phyloP scores from a whole-genome alignment of 2,888 invertebrate genomes.

The Laothoe populi region DNA sequence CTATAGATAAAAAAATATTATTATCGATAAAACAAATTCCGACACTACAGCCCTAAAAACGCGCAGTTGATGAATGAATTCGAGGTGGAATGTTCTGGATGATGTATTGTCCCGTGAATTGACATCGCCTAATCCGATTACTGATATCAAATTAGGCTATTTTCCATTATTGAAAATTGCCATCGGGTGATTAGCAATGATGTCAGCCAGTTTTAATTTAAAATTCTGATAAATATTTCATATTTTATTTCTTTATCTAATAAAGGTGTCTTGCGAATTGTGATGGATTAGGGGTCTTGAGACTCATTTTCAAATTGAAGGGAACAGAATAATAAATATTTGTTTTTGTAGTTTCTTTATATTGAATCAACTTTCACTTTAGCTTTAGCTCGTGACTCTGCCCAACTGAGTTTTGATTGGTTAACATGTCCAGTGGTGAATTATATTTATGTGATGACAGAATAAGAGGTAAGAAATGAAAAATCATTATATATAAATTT shows the following conservation, averaged over 20 bases:
- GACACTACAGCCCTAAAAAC: slow-evolving; percentile 24
- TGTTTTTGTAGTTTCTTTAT: too few species aligned
- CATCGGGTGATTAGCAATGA: background rate
- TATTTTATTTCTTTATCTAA: background rate
- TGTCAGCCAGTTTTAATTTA: background rate
- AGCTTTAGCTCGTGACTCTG: too few species aligned
- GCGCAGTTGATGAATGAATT: slow-evolving; percentile 29
- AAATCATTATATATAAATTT: too few species aligned
- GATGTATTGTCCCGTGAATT: slow-evolving; percentile 26
- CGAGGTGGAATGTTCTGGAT: slow-evolving; percentile 26
- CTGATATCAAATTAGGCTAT: slow-evolving; percentile 21
- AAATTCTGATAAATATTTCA: background rate
- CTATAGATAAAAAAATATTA: background rate
- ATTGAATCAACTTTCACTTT: too few species aligned
- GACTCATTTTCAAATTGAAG: background rate
- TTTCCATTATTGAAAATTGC: slow-evolving; percentile 10
- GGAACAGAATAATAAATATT: too few species aligned
- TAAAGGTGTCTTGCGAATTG: background rate
- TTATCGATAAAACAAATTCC: slow-evolving; percentile 7
- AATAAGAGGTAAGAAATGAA: too few species aligned
- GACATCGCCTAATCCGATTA: slow-evolving; percentile 23
- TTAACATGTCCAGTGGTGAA: too few species aligned
- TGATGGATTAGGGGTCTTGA: background rate
- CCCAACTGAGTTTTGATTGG: too few species aligned
- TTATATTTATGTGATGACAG: too few species aligned